Evolutionary conservation across 2,797 vertebrate genomes (phyloP).

Genomic region (Danio kyathit): DNA sequence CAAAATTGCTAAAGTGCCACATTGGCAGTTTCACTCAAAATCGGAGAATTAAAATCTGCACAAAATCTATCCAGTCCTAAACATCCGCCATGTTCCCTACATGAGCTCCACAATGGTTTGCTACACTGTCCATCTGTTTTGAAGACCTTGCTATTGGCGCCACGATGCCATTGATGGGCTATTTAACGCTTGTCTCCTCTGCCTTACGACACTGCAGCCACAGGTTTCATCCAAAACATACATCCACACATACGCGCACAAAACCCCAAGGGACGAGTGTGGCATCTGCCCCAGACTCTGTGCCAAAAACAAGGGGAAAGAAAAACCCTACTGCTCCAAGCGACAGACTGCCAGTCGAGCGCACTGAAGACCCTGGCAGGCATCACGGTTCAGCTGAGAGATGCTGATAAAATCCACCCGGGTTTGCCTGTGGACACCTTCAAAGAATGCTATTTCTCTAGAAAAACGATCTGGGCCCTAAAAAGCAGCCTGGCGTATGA

Average conservation of each 20-base stretch:
- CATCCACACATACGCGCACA: slow-evolving; percentile 71
- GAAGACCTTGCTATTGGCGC: slow-evolving; percentile 58
- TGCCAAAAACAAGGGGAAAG: slow-evolving; percentile 71
- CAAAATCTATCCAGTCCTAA: slow-evolving; percentile 16
- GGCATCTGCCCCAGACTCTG: slow-evolving; percentile 79
- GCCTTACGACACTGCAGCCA: slow-evolving; percentile 57
- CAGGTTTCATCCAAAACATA: slow-evolving; percentile 64
- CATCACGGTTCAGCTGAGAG: slow-evolving; percentile 80
- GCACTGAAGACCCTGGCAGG: slow-evolving; percentile 72
- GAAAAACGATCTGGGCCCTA: slow-evolving; percentile 41
- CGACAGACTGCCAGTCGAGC: slow-evolving; percentile 69
- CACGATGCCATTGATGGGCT: slow-evolving; percentile 43
- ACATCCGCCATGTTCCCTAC: slow-evolving; percentile 24
- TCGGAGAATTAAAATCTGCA: background rate
- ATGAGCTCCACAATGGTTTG: slow-evolving; percentile 57
- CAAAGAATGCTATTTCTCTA: slow-evolving; percentile 49
- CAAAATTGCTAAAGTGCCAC: background rate
- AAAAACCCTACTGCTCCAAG: slow-evolving; percentile 75
- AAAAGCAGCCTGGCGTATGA: slow-evolving; percentile 30
- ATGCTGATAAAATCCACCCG: slow-evolving; percentile 79
- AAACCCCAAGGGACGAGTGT: slow-evolving; percentile 69
- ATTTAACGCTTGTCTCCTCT: slow-evolving; percentile 51
- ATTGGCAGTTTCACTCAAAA: background rate
- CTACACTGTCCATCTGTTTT: slow-evolving; percentile 76
- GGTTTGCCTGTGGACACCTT: slow-evolving; percentile 67